Evolutionary conservation across 2,797 vertebrate species (phyloP), one percentile per base, ranked within the genome.

Genomic region (Sebastes hopkinsi): DNA sequence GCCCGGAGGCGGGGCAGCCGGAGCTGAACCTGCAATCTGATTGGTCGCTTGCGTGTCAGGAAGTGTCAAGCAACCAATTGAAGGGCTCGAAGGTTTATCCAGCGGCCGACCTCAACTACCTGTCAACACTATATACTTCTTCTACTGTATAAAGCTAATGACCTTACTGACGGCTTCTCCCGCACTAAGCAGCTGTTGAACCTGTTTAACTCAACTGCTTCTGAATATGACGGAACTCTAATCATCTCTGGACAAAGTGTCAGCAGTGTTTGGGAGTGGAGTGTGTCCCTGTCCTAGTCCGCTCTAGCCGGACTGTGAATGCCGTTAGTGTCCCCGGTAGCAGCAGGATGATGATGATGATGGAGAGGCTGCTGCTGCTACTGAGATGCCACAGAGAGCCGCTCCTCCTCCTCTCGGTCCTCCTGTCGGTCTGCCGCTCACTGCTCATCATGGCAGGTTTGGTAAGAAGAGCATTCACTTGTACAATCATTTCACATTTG

Each of bases 401-500:
- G 34, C 11, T 36, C 34, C 34, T 36, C 34, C 34, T 36, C 34
- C 34, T 36, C 34, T 36, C 70, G 2, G 65, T 80, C 23, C 38
- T 65, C 30, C 83, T 79, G 34, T 73, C 79, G 5, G 59, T 75
- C n/a, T 50, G 67, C 4, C 93, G 94, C 2, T 82, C 88, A 1
- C 56, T 90, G 60, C 75, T 94, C 77, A 68, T 87, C 55, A 10
- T 90, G 18, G 61, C 86, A 29, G 91, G 87, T 66, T 16, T 92
- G 94, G 95, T 96, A 89, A 94, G 92, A 90, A 94, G 92, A 89
- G 74, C 32, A 30, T 29, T 54, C 1, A 50, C 27, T 6, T 55
- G 72, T 23, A 8, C 27, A 2, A 67, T n/a, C 1, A 14, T 60
- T 36, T 72, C n/a, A 30, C 25, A 12, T 10, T 10, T 42, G 12